These are phyloP conservation scores for Oreochromis tanganicae DNA, from an alignment of 2,113 vertebrate genomes.

Conservation along the genomic window DNA sequence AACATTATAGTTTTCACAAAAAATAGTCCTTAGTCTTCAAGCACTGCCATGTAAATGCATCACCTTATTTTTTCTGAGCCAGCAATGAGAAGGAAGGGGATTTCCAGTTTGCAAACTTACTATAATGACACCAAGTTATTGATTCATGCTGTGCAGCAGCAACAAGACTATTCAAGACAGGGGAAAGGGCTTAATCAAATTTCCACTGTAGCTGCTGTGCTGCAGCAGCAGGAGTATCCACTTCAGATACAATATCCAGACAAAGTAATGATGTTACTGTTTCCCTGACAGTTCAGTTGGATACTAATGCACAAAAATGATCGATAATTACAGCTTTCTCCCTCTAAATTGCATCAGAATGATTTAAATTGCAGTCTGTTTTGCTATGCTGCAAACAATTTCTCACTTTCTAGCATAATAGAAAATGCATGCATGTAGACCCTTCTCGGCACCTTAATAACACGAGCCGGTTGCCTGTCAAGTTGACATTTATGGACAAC, in stretches of 20 bases:
- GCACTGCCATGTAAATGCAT: neutral
- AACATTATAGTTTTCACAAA: neutral
- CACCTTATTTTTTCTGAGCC: neutral
- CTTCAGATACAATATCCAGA: neutral
- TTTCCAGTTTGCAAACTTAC: neutral
- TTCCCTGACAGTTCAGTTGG: neutral
- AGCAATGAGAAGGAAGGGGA: neutral
- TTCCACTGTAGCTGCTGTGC: neutral
- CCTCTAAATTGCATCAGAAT: neutral
- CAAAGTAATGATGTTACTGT: neutral
- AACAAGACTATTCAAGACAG: neutral
- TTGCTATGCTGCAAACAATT: neutral
- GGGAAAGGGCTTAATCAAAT: conserved; percentile 8
- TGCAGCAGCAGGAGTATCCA: neutral
- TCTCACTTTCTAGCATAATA: neutral
- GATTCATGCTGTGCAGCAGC: conserved; percentile 7
- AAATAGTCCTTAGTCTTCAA: neutral
- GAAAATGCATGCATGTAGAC: neutral
- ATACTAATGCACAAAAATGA: neutral
- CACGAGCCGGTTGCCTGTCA: neutral
- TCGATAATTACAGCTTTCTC: neutral
- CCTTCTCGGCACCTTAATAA: neutral
- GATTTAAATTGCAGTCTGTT: neutral
- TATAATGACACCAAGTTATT: conserved; percentile 3
- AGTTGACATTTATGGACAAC: neutral